phyloP scores from a whole-genome alignment of 2,888 invertebrate genomes.

The Frankliniella intonsa region DNA sequence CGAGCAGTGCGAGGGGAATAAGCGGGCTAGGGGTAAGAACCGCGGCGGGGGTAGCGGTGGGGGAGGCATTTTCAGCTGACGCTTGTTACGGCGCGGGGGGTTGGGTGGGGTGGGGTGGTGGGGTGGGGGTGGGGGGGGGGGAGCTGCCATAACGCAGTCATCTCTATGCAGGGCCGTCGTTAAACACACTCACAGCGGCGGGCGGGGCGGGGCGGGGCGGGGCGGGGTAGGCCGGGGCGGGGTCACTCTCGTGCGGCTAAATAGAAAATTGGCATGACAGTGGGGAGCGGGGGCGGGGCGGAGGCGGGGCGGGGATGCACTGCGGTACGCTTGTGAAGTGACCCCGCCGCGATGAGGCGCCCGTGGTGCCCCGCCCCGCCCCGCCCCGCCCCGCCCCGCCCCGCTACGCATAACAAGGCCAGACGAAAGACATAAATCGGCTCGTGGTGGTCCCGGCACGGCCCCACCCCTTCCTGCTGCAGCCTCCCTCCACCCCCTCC shows the following conservation, averaged over 20 bases:
- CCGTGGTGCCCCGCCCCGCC: not conserved
- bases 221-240: not conserved
- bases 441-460: no score
- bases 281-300: not conserved
- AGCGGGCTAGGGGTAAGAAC: no score
- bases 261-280: not conserved
- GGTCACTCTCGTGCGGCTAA: no score
- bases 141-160: not conserved
- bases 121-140: not conserved
- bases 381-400: not conserved
- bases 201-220: not conserved
- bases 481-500: not conserved
- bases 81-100: not conserved
- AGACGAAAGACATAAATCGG: no score
- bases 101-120: not conserved
- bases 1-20: no score
- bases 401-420: no score
- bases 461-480: not conserved
- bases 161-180: slow-evolving; percentile 4
- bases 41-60: not conserved
- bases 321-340: not conserved
- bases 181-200: not conserved
- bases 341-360: not conserved
- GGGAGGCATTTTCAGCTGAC: not conserved
- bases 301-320: not conserved